Evolutionary conservation across 2,888 invertebrate species (phyloP), one percentile per base, ranked within the genome.

Genomic region (Tortricodes alternella): DNA sequence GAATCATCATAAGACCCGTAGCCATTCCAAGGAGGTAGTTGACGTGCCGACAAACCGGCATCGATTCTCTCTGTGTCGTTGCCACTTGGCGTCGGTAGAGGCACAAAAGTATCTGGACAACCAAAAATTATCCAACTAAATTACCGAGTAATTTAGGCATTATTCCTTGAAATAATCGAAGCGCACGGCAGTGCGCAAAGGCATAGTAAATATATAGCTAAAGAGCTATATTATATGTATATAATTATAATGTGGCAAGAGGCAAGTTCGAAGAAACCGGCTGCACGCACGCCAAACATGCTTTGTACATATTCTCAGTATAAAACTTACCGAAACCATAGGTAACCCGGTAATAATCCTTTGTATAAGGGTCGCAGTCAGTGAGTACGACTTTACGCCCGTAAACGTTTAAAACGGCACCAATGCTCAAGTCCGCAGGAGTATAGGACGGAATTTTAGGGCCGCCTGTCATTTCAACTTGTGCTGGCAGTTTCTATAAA

Each of bases 1-100:
- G 97, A 97, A 76, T 98, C 98, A 60, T 97, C 97, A 73, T 96
- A 95, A 0, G 94, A 93, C 0, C 98, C 98, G 83, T 94, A 97
- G 2, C 98, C 98, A 74, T 97, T 98, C 93, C 96, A 98, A 0
- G 97, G 97, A 0, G 98, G 97, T 38, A 95, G 74, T 63, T 92
- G 80, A 1, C 92, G 80, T 16, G 91, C 82, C 2, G 76, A 73
- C 38, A 85, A 60, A 1, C 64, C 71, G 44, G 82, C 68, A 53
- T 83, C 68, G 7, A 85, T 59, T 46, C 77, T 75, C 53, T 81
- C 80, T 0, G 66, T 71, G 3, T 71, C 64, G 6, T 78, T 68
- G 11, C 83, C 80, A 23, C 74, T 68, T 1, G 94, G 94, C 46
- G 82, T 74, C 16, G 85, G 71, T 6, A 94, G 73, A 0, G 94